Base-by-base conservation (phyloP, 2,797 vertebrate genomes). In the Margarornis squamiger region DNA sequence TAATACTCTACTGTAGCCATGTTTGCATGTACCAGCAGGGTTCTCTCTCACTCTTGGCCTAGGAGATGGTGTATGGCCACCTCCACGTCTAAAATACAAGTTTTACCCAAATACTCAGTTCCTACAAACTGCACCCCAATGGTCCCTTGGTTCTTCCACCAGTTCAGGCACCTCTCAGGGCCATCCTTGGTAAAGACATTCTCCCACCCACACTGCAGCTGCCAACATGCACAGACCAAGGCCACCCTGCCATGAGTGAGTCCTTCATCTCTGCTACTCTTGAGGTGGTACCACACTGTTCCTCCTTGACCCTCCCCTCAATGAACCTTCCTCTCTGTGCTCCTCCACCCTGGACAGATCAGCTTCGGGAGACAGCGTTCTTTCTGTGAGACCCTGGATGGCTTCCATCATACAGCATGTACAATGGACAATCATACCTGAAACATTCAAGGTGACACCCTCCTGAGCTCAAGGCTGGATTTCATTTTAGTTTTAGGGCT, bases 331-430 rank as follows among this genome's bases (percentile, higher is more conserved):
- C 27, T 82, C 32, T 34, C 57, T 20, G 27, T 4, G 1, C 54
- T 24, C 9, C 45, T 81, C 59, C 55, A 70, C 23, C 20, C 34
- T 19, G 27, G 36, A 48, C 54, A 57, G 21, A 1, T 13, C 2
- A 0, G 61, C 61, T 68, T 24, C 30, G 15, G 71, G 27, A 73
- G 30, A 27, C n/a, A 58, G 59, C 2, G 3, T 18, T 58, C 30
- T 19, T 8, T 55, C 46, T 24, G 15, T 11, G 65, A 75, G 29
- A 43, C 41, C 48, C 58, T 30, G 16, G 38, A n/a, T 62, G 74
- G 48, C 14, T 76, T 63, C 48, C 12, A 15, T 24, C 0, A 0
- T 10, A 4, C 7, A 14, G 17, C 6, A 4, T 4, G 20, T 30
- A 29, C 1, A 4, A 84, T 34, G 65, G 38, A 54, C 49, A 39